Evolutionary conservation across 2,113 vertebrate genomes (phyloP).

Genomic region (Eurystomus gularis): DNA sequence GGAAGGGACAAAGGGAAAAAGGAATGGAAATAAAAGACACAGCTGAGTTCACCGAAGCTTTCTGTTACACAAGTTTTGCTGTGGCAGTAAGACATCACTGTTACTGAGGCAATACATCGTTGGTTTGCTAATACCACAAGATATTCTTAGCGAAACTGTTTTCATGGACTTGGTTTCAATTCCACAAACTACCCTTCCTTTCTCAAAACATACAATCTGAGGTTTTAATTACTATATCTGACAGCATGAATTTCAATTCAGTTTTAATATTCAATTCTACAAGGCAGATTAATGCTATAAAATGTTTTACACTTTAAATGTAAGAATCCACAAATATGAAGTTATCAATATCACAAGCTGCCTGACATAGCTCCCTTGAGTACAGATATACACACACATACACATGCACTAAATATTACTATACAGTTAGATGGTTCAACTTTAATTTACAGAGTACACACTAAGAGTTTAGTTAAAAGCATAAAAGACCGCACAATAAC

Average conservation of each 20-base stretch:
- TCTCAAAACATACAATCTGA: not conserved
- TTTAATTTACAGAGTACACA: not conserved
- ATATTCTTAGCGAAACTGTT: not conserved
- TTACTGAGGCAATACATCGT: not conserved
- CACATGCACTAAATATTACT: not conserved
- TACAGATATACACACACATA: not conserved
- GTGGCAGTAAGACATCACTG: not conserved
- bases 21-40: not conserved
- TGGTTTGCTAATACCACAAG: not conserved
- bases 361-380: not conserved
- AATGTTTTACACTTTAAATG: not conserved
- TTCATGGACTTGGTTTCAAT: not conserved
- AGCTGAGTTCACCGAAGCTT: not conserved
- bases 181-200: not conserved
- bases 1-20: not conserved
- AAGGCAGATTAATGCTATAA: not conserved
- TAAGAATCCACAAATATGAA: not conserved
- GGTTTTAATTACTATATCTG: not conserved
- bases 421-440: not conserved
- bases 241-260: not conserved
- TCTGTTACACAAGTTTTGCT: not conserved
- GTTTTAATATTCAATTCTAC: not conserved
- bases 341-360: not conserved
- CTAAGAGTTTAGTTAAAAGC: not conserved
- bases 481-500: not conserved